Base-by-base conservation (phyloP, 2,797 vertebrate genomes). In the Ctenochaetus hawaiiensis region DNA sequence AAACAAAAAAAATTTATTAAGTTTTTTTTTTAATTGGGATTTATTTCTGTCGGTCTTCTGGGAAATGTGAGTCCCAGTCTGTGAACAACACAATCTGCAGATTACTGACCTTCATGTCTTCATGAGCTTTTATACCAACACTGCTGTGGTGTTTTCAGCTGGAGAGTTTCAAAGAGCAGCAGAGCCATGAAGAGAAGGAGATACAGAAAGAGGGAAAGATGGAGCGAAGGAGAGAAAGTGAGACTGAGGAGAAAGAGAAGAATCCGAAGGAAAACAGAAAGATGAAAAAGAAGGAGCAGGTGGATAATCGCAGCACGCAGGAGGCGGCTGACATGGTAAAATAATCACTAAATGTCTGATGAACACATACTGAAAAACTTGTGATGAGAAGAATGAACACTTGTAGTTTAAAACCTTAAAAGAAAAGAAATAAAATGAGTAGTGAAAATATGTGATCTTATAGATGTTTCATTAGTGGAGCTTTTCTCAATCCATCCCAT, bases 291-390 rank as follows among this genome's bases (percentile, higher is more conserved):
- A 72, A 43, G 30, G 56, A 77, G 48, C 39, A 81, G 54, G 75
- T 7, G 8, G 92, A 93, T 20, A 91, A 90, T 45, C 72, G 85
- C 60, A 74, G 77, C 41, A 22, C 65, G 16, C 68, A 81, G 72
- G 92, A 94, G 16, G 72, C 82, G 5, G 70, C 80, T 5, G 91
- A 94, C 53, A 87, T 80, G 77, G 94, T 95, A 77, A 88, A 8
- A 23, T 17, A 6, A 70, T 16, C 6, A 54, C 13, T 13, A 17
- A 16, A 30, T 9, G 30, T 63, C 12, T 56, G 6, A 3, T 34
- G 13, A 16, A 9, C 4, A 47, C 5, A 4, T 30, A 30, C 26
- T 30, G 26, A 22, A 51, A 51, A 30, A 10, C 22, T n/a, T 30
- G 2, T 30, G 26, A 6, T 10, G 0, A 26, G 6, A 22, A 16